Conservation (phyloP, 1,140 invertebrate genomes). For the Ceratina japonica region DNA sequence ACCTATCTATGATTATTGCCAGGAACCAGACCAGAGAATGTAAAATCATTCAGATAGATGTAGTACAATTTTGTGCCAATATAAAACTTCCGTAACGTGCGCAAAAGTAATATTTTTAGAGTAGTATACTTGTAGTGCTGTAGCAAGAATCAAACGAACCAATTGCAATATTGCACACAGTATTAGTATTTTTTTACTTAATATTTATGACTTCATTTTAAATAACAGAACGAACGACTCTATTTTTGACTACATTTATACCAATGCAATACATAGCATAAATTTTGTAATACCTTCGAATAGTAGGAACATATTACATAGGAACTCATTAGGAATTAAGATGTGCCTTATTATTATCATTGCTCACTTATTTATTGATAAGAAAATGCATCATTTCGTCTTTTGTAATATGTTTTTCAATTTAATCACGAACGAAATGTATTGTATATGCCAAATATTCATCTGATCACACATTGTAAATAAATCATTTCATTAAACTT, state of each 20-base stretch:
- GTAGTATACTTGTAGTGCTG: constrained; percentile 22
- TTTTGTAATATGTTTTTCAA: constrained; percentile 42
- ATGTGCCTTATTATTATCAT: constrained; percentile 43
- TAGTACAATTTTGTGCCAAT: constrained; percentile 21
- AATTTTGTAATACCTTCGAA: constrained; percentile 21
- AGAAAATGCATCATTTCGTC: neutral
- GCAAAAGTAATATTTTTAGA: constrained; percentile 31
- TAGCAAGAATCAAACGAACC: constrained; percentile 27
- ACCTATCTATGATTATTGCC: constrained; percentile 72
- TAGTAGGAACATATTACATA: constrained; percentile 10
- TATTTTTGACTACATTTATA: constrained; percentile 34
- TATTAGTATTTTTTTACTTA: constrained; percentile 42
- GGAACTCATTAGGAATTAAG: constrained; percentile 42
- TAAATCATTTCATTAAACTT: constrained; percentile 32
- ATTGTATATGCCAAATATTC: constrained; percentile 7
- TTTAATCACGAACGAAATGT: neutral
- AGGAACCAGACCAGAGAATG: constrained; percentile 57
- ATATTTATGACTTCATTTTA: constrained; percentile 37
- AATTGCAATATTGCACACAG: constrained; percentile 20
- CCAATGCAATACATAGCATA: constrained; percentile 2
- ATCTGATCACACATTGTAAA: constrained; percentile 17
- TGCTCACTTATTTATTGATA: constrained; percentile 43
- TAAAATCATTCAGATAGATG: neutral
- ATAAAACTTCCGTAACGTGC: constrained; percentile 2
- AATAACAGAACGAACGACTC: constrained; percentile 8